Base-by-base conservation (phyloP, 1,140 invertebrate genomes). In the Eupristina koningsbergeri region DNA sequence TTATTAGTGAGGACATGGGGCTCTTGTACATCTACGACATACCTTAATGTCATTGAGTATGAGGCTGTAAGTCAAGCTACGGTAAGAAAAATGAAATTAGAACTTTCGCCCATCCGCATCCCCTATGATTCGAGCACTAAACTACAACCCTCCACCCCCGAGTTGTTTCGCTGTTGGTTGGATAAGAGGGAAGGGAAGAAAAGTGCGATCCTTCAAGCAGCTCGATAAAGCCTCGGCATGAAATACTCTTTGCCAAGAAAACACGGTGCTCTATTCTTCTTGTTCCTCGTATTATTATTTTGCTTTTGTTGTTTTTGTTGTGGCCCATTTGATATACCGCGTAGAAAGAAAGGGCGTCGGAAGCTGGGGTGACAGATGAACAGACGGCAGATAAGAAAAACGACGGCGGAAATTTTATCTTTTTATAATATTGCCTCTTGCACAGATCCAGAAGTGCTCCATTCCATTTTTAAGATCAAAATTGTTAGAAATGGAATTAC, bases 181-280 rank as follows among this genome's bases (percentile, higher is more conserved):
- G 9, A 53, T 3, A 3, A 17, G 9, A 15, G 50, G 50, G 3
- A 13, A 53, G 6, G 17, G 50, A 53, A 3, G 15, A 26, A 26
- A 9, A 36, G 2, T 9, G 31, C 6, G 64, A 29, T 11, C n/a
- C 67, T 39, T 19, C 13, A 67, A 67, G 64, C 64, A 36, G 7
- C 29, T 17, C 19, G 31, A 19, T 13, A 67, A 19, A 67, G 22
- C 9, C 64, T 36, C 17, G 31, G 0, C 26, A 3, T 58, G 11
- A 6, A 67, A 67, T 15, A 13, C 9, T 67, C 5, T 11, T 67
- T 67, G 29, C 29, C 31, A 8, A 17, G 34, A 15, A 67, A 67
- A 67, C 69, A 41, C 39, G 22, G 29, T n/a, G 39, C 39, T 73
- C n/a, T 19, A 53, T 75, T 75, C 73, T 31, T 75, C 45, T 31